phyloP scores from a whole-genome alignment of 2,113 vertebrate species.

The Rattus norvegicus region DNA sequence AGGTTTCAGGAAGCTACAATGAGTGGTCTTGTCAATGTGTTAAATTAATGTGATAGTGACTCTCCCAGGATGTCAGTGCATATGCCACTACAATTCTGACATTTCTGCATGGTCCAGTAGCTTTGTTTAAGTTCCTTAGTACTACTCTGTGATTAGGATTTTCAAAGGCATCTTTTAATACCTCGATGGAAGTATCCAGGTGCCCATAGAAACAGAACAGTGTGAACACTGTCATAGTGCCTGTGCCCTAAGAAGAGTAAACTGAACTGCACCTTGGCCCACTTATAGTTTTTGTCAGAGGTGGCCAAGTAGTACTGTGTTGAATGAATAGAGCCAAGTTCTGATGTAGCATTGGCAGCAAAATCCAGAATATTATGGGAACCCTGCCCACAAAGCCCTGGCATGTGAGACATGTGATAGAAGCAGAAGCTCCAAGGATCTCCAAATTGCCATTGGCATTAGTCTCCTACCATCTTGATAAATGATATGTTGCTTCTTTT shows the following conservation, averaged over 20 bases:
- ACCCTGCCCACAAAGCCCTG: not conserved
- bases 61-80: not conserved
- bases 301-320: not conserved
- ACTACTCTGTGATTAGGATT: not conserved
- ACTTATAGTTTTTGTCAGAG: not conserved
- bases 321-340: not conserved
- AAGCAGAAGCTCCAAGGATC: not conserved
- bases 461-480: not conserved
- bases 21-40: not conserved
- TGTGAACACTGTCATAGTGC: not conserved
- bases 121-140: not conserved
- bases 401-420: not conserved
- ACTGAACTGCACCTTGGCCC: not conserved
- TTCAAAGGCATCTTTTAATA: not conserved
- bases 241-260: not conserved
- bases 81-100: not conserved
- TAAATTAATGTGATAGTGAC: not conserved
- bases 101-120: not conserved
- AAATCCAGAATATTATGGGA: not conserved
- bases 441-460: not conserved
- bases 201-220: not conserved
- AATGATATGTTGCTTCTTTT: not conserved
- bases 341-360: not conserved
- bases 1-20: not conserved
- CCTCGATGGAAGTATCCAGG: not conserved